phyloP scores from a whole-genome alignment of 2,797 vertebrate genomes.

The Tangara arthus region DNA sequence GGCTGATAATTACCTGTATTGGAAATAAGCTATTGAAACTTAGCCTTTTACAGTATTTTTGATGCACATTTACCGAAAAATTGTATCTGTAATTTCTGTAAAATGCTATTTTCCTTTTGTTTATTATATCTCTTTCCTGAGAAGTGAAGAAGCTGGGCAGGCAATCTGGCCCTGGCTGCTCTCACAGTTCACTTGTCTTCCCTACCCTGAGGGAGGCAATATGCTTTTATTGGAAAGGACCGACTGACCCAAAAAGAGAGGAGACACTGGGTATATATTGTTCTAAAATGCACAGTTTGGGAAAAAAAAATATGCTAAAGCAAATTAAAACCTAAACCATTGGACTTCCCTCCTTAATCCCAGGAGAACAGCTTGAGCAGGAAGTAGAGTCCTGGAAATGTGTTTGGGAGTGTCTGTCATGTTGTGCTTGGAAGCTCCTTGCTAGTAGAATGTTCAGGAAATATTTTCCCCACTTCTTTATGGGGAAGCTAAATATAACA shows the following conservation, averaged over 20 bases:
- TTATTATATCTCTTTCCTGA: background rate
- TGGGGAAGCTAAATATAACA: background rate
- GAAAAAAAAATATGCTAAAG: background rate
- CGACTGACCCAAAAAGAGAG: conserved; percentile 59
- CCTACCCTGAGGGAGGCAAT: conserved; percentile 26
- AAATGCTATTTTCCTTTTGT: background rate
- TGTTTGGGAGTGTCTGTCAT: background rate
- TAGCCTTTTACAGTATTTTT: background rate
- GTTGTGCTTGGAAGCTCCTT: conserved; percentile 7
- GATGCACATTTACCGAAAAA: background rate
- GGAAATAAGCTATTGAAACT: background rate
- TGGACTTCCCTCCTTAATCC: conserved; percentile 22
- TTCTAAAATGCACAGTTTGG: background rate
- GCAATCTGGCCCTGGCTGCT: background rate
- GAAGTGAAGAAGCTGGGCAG: conserved; percentile 18
- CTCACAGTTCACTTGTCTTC: conserved; percentile 47
- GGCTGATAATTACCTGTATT: background rate
- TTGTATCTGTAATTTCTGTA: background rate
- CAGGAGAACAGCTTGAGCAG: background rate
- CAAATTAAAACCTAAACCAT: background rate
- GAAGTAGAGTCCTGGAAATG: background rate
- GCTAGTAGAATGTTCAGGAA: background rate
- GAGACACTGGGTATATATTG: background rate
- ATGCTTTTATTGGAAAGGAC: conserved; percentile 32
- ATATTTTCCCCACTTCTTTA: conserved; percentile 11